Percentiles rank a stretch among this genome's conserved stretches.
Conservation (phyloP, 92 coral and sea anemone species). For the Heteractis magnifica region DNA sequence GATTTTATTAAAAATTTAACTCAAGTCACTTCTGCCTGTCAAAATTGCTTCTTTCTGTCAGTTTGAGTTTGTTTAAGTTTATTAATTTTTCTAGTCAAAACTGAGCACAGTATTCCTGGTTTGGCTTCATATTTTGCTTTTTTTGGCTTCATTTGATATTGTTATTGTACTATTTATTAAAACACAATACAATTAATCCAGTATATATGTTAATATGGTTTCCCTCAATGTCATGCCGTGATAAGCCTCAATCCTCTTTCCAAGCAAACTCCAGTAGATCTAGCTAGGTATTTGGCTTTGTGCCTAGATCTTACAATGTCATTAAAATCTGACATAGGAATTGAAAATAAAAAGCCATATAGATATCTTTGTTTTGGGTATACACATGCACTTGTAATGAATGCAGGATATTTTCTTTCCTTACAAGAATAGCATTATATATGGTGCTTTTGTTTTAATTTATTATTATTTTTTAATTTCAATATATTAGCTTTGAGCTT, state of each 20-base stretch:
- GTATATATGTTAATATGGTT: not conserved
- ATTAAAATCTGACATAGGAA: not conserved
- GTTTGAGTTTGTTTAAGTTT: not conserved
- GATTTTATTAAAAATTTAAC: conserved; percentile 1
- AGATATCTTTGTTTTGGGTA: too few relatives aligned
- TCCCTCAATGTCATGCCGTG: not conserved
- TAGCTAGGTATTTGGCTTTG: not conserved
- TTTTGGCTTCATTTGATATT: not conserved
- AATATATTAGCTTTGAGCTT: too few relatives aligned
- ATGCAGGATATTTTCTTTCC: too few relatives aligned
- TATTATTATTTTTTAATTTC: too few relatives aligned
- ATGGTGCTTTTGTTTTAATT: too few relatives aligned
- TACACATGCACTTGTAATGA: too few relatives aligned
- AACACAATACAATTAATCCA: not conserved
- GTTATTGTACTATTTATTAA: not conserved
- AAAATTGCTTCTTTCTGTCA: not conserved
- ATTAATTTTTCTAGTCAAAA: not conserved
- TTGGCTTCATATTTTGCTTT: not conserved
- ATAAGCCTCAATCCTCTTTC: not conserved
- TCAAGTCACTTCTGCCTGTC: conserved; percentile 5
- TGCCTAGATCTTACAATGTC: not conserved
- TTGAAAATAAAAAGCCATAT: too few relatives aligned
- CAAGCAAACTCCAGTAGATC: not conserved
- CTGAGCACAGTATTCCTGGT: not conserved
- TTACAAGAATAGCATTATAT: too few relatives aligned